phyloP scores from a whole-genome alignment of 2,113 vertebrate species.

The Mionectes macconnelli region DNA sequence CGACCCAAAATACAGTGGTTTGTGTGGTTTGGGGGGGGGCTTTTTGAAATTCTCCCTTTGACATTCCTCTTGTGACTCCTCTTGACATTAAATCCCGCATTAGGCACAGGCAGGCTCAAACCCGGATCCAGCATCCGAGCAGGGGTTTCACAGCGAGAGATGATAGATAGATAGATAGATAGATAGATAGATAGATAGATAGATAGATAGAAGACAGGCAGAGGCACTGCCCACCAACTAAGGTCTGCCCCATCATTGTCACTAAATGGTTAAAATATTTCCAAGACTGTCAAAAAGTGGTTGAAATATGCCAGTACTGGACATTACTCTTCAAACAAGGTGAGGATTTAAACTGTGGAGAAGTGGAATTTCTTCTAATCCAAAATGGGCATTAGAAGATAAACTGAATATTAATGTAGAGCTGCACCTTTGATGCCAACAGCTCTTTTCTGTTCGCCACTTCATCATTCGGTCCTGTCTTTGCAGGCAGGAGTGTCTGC shows the following conservation, averaged over 20 bases:
- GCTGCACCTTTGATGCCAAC: not conserved
- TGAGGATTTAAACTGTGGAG: not conserved
- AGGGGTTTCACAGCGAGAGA: not conserved
- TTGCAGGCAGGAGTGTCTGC: not conserved
- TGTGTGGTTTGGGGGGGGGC: too few relatives aligned
- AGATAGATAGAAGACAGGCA: not conserved
- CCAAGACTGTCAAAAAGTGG: not conserved
- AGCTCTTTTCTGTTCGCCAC: not conserved
- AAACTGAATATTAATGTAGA: not conserved
- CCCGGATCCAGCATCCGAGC: not conserved
- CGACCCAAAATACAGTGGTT: not conserved
- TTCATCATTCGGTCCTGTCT: not conserved
- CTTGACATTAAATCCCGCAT: not conserved
- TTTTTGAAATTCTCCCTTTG: not conserved
- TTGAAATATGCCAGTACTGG: not conserved
- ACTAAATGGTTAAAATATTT: conserved; percentile 7
- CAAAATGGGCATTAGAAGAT: not conserved
- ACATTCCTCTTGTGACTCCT: not conserved
- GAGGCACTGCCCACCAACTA: not conserved
- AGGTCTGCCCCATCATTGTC: not conserved
- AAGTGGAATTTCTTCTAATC: not conserved
- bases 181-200: too few relatives aligned
- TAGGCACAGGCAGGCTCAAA: not conserved
- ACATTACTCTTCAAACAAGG: not conserved
- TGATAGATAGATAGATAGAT: not conserved